Percentiles rank a stretch among this genome's conserved stretches.
These are phyloP conservation scores for Brachyistius frenatus DNA, from an alignment of 2,113 vertebrate genomes.

Conservation along the genomic window DNA sequence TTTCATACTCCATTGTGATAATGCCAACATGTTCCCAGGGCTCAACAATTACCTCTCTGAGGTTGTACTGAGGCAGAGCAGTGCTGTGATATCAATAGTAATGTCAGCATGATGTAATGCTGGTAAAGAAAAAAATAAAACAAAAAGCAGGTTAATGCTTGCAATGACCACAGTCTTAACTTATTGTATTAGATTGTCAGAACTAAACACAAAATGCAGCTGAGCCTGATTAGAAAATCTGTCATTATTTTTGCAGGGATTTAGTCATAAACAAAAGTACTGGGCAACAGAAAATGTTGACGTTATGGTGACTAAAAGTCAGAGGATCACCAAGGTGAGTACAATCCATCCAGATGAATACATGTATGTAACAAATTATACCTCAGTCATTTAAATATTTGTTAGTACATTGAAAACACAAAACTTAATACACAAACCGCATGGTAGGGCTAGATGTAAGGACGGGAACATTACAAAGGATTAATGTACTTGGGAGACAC, in stretches of 20 bases:
- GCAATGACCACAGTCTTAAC: not conserved
- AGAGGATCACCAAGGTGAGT: not conserved
- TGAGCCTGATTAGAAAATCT: not conserved
- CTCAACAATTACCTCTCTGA: not conserved
- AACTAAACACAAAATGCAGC: not conserved
- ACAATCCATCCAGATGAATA: not conserved
- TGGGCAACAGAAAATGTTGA: not conserved
- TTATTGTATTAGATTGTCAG: not conserved
- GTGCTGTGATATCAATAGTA: not conserved
- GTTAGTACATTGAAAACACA: too few relatives aligned
- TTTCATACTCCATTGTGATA: not conserved
- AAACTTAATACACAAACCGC: too few relatives aligned
- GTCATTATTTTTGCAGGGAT: not conserved
- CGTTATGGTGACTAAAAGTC: not conserved
- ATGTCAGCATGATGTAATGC: too few relatives aligned
- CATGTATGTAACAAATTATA: not conserved
- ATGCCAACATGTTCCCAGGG: not conserved
- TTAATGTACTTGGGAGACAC: too few relatives aligned
- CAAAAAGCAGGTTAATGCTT: not conserved
- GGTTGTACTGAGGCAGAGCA: not conserved
- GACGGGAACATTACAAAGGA: too few relatives aligned
- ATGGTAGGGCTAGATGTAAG: too few relatives aligned
- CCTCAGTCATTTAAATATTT: not conserved
- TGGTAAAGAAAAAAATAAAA: too few relatives aligned
- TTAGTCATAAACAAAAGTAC: not conserved